These are phyloP conservation scores for Orestias chungarensis DNA, from an alignment of 2,797 vertebrate genomes.

Conservation along the genomic window DNA sequence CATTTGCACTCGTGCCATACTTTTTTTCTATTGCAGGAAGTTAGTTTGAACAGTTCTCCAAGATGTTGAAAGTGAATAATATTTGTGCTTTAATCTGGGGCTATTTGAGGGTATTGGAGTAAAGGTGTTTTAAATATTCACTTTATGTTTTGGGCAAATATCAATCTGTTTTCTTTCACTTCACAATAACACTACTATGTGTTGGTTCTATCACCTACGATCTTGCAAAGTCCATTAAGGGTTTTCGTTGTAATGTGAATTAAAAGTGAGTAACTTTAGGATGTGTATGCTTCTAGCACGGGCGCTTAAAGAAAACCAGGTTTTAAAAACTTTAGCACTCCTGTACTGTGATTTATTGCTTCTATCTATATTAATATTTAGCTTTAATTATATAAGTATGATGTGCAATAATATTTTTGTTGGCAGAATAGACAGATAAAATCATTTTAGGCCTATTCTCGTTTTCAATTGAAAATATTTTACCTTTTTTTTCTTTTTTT, in stretches of 20 bases:
- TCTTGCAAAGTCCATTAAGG: background rate
- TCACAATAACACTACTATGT: background rate
- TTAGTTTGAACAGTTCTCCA: background rate
- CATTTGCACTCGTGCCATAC: background rate
- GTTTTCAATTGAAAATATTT: background rate
- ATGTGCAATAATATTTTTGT: conserved; percentile 16
- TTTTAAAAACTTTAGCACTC: conserved; percentile 6
- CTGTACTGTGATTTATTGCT: conserved; percentile 51
- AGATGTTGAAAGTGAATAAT: background rate
- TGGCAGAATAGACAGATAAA: background rate
- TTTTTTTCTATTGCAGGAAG: background rate
- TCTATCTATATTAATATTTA: conserved; percentile 37
- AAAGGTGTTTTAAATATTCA: background rate
- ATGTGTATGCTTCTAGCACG: background rate
- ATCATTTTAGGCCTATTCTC: background rate
- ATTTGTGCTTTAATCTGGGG: background rate
- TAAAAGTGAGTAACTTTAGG: background rate
- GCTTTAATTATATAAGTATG: conserved; percentile 14
- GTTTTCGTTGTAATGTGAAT: background rate
- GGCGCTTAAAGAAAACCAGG: conserved; percentile 25
- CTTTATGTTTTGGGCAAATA: background rate
- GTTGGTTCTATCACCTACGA: background rate
- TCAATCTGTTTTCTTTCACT: background rate
- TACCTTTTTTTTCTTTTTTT: conserved; percentile 18
- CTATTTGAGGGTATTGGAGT: background rate